These are phyloP conservation scores for Margaritifera margaritifera DNA, from an alignment of 2,888 invertebrate genomes.

Conservation along the genomic window DNA sequence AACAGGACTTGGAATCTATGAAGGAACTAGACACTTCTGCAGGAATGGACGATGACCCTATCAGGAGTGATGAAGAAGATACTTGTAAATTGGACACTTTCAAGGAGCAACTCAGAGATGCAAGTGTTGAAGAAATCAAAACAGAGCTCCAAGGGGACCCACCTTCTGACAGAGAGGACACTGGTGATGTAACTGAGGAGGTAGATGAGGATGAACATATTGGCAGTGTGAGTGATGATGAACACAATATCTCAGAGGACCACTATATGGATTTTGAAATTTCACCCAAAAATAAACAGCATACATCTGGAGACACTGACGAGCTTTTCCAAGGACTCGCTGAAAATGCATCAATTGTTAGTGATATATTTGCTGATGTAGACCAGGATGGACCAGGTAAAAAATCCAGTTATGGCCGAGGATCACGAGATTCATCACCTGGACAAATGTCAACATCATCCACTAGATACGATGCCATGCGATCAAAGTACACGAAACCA, in stretches of 20 bases:
- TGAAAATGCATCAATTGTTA: constrained; percentile 45
- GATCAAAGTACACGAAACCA: constrained; percentile 45
- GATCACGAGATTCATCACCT: constrained; percentile 5
- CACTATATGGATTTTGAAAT: constrained; percentile 31
- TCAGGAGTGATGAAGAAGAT: constrained; percentile 39
- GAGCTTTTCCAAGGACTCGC: constrained; percentile 37
- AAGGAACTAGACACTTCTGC: not conserved
- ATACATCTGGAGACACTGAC: constrained; percentile 34
- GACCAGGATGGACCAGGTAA: constrained; percentile 2
- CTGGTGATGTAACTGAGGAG: constrained; percentile 33
- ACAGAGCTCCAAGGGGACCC: constrained; percentile 16
- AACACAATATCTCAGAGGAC: constrained; percentile 30
- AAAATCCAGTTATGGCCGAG: constrained; percentile 7
- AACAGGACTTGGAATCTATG: constrained; percentile 7
- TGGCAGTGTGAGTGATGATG: constrained; percentile 53
- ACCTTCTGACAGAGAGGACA: constrained; percentile 26
- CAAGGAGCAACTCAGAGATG: not conserved
- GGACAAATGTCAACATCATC: constrained; percentile 1
- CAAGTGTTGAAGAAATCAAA: constrained; percentile 23
- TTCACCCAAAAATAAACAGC: constrained; percentile 5
- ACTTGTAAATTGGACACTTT: constrained; percentile 12
- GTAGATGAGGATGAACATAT: constrained; percentile 39
- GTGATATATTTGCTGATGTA: constrained; percentile 49
- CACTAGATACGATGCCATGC: constrained; percentile 34
- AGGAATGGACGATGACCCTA: constrained; percentile 20